Evolutionary conservation across 2,888 invertebrate genomes (phyloP).

Genomic region (Hoplodrina ambigua): DNA sequence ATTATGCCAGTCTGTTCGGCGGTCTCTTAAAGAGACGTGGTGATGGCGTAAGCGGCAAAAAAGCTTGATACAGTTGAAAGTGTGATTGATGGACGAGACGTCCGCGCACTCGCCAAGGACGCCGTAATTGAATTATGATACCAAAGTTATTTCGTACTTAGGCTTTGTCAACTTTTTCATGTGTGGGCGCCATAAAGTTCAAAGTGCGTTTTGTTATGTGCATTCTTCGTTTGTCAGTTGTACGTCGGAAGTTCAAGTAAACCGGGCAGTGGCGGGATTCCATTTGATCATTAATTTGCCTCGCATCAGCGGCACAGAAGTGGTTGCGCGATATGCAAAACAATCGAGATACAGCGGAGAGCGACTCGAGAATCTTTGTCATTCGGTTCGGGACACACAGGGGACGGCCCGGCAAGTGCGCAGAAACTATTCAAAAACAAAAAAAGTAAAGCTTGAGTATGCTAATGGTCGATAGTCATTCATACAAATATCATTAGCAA

Average conservation of each 20-base stretch:
- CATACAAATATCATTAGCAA: constrained; percentile 46
- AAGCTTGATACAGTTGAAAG: constrained; percentile 88
- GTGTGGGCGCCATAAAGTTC: constrained; percentile 70
- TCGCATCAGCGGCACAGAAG: constrained; percentile 78
- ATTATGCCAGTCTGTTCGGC: constrained; percentile 79
- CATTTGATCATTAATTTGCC: constrained; percentile 87
- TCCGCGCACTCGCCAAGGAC: constrained; percentile 80
- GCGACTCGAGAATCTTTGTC: constrained; percentile 69
- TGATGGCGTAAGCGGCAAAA: constrained; percentile 78
- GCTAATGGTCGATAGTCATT: constrained; percentile 38
- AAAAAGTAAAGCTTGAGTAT: constrained; percentile 36
- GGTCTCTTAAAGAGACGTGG: constrained; percentile 76
- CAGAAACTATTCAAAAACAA: constrained; percentile 49
- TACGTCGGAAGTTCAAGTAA: constrained; percentile 76
- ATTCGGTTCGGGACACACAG: constrained; percentile 66
- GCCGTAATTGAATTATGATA: constrained; percentile 86
- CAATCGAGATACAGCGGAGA: constrained; percentile 84
- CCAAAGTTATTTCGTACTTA: constrained; percentile 75
- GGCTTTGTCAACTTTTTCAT: constrained; percentile 71
- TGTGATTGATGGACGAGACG: constrained; percentile 86
- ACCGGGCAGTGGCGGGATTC: constrained; percentile 77
- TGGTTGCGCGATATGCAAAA: constrained; percentile 87
- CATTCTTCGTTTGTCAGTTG: constrained; percentile 65
- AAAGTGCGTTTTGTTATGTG: constrained; percentile 66
- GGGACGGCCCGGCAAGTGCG: constrained; percentile 43